phyloP scores from a whole-genome alignment of 2,113 vertebrate species.

The Aptenodytes forsteri region DNA sequence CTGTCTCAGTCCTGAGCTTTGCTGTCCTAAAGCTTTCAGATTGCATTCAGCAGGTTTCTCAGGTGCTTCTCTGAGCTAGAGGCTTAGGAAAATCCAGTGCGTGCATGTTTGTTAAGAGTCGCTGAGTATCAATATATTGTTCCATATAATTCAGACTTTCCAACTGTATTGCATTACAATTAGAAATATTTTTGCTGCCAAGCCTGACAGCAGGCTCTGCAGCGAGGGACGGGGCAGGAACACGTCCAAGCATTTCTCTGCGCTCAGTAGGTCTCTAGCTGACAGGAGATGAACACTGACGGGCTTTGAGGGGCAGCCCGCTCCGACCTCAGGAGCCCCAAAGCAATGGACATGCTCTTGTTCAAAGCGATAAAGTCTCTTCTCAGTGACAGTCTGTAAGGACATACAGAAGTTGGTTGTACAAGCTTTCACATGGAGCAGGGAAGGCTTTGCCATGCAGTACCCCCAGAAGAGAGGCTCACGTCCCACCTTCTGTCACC shows the following conservation, averaged over 20 bases:
- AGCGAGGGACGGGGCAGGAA: neutral
- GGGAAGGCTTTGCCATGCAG: neutral
- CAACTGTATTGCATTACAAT: too few relatives aligned
- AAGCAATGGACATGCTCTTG: neutral
- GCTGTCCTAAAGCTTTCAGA: neutral
- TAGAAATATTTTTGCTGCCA: too few relatives aligned
- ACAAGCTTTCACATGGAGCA: accelerated
- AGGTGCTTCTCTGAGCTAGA: neutral
- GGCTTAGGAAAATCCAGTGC: too few relatives aligned
- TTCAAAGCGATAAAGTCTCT: neutral
- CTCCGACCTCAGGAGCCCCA: neutral
- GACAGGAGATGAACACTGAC: too few relatives aligned
- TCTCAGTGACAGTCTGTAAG: neutral
- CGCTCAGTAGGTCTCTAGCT: neutral
- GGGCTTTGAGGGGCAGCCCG: neutral
- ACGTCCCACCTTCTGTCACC: neutral
- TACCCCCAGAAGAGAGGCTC: neutral
- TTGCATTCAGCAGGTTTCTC: neutral
- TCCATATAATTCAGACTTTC: neutral
- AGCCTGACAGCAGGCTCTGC: neutral
- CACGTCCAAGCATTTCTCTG: neutral
- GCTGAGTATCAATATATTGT: accelerated
- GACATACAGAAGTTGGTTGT: neutral
- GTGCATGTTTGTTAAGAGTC: accelerated
- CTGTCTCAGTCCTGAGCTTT: neutral